Conservation (phyloP, 2,797 vertebrate genomes). For the Coregonus suidteri region DNA sequence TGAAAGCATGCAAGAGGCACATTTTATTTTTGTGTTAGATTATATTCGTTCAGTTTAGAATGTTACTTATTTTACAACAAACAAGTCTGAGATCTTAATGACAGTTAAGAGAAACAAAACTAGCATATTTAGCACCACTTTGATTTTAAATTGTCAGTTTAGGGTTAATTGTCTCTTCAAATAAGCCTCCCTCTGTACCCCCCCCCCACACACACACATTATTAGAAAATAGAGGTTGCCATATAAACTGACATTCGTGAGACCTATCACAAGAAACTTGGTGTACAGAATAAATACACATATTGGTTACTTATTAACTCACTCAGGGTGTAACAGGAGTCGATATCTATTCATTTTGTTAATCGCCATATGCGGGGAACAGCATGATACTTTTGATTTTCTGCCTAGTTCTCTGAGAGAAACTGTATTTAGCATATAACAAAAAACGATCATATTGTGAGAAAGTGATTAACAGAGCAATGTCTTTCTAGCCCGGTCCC, state of each 20-base stretch:
- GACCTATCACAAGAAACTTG: background rate
- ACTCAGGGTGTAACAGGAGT: background rate
- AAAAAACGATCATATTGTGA: background rate
- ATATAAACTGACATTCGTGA: background rate
- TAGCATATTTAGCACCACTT: background rate
- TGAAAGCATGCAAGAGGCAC: background rate
- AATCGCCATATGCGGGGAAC: background rate
- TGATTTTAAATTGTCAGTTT: background rate
- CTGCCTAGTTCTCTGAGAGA: no score
- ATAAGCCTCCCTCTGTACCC: background rate
- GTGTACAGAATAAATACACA: background rate
- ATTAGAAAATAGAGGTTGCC: background rate
- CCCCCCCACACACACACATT: background rate
- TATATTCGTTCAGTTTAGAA: background rate
- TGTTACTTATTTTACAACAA: background rate
- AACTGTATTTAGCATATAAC: background rate
- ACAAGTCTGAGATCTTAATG: background rate
- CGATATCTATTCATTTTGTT: background rate
- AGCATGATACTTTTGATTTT: no score
- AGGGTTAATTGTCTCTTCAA: background rate
- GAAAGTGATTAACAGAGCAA: background rate
- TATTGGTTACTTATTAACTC: background rate
- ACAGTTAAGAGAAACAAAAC: background rate
- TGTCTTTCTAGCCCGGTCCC: background rate
- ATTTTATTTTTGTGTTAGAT: background rate